Conservation (phyloP, 2,888 invertebrate genomes). For the Eupithecia abbreviata region DNA sequence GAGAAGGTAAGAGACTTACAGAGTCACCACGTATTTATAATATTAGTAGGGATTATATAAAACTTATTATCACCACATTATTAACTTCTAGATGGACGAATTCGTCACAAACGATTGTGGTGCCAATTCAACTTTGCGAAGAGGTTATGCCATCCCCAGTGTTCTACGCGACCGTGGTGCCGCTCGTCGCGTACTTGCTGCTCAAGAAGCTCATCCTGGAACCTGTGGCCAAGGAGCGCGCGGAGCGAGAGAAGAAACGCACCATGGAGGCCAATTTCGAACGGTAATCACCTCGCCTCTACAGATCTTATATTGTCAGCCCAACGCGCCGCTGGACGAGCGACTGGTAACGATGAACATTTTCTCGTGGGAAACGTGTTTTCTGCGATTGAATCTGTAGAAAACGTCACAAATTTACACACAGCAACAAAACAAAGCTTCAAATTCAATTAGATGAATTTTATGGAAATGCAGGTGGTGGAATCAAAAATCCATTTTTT, state of each 20-base stretch:
- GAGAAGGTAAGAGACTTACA: too few relatives aligned
- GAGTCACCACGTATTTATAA: too few relatives aligned
- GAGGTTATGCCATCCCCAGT: constrained; percentile 94
- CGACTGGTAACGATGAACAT: too few relatives aligned
- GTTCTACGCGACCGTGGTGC: constrained; percentile 96
- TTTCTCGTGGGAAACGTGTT: too few relatives aligned
- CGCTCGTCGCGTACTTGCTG: constrained; percentile 90
- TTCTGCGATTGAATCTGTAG: too few relatives aligned
- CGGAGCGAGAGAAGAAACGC: constrained; percentile 91
- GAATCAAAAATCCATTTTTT: too few relatives aligned
- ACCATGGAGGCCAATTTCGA: constrained; percentile 91
- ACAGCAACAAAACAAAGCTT: too few relatives aligned
- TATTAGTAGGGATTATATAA: background rate
- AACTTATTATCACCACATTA: background rate
- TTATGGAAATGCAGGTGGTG: too few relatives aligned
- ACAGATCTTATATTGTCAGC: too few relatives aligned
- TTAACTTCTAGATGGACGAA: constrained; percentile 87
- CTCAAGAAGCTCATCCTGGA: constrained; percentile 94
- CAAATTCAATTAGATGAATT: too few relatives aligned
- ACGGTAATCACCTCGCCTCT: constrained; percentile 66
- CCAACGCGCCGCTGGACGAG: too few relatives aligned
- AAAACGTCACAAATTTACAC: too few relatives aligned
- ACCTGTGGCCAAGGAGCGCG: constrained; percentile 90
- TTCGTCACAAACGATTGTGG: constrained; percentile 93
- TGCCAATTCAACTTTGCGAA: constrained; percentile 96